Conservation (phyloP, 2,888 invertebrate species). For the Aphodius granarius region DNA sequence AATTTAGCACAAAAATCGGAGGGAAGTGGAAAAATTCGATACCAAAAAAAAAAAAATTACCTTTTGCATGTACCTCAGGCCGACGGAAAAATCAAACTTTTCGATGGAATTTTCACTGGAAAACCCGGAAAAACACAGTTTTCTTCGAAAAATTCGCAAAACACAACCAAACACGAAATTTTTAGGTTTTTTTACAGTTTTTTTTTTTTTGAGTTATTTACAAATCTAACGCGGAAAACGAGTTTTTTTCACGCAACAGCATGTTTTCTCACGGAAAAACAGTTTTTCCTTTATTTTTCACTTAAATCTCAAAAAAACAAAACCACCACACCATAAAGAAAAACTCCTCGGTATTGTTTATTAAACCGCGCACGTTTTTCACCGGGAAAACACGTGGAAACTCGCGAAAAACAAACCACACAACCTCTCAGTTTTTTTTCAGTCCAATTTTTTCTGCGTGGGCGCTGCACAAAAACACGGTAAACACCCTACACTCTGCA, state of each 20-base stretch:
- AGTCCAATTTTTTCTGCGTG: neutral
- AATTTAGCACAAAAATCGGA: neutral
- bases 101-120: neutral
- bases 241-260: neutral
- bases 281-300: no score
- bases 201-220: neutral
- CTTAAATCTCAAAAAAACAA: no score
- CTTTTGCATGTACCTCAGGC: neutral
- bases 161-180: neutral
- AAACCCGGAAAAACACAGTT: neutral
- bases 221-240: neutral
- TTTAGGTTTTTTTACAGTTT: neutral
- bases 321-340: neutral
- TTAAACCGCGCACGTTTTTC: neutral
- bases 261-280: no score
- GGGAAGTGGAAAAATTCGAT: neutral
- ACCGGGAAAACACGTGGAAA: neutral
- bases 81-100: neutral
- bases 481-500: neutral
- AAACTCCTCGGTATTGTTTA: neutral
- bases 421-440: neutral
- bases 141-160: neutral
- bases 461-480: neutral
- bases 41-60: neutral
- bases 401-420: neutral